These are phyloP conservation scores for Pherbina coryleti DNA, from an alignment of 2,888 invertebrate species.

Conservation along the genomic window DNA sequence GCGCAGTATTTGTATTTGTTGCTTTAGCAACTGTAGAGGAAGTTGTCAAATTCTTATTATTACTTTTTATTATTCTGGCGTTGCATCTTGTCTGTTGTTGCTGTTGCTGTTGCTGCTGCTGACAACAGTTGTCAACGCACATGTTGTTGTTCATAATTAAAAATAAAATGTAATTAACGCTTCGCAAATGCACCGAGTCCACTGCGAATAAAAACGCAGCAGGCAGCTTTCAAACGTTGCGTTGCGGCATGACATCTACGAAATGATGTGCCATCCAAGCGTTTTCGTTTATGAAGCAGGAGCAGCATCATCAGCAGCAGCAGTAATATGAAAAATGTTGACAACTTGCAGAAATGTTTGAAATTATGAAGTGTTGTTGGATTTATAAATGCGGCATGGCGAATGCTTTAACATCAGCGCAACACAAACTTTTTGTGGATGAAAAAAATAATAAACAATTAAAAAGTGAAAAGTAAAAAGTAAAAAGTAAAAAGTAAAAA, in stretches of 20 bases:
- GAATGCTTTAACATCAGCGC: constrained; percentile 34
- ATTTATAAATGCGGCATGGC: constrained; percentile 55
- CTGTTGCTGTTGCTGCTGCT: constrained; percentile 18
- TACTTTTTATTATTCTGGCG: neutral
- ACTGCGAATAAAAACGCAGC: constrained; percentile 10
- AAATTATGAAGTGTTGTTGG: constrained; percentile 56
- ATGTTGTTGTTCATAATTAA: constrained; percentile 46
- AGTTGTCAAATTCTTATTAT: neutral
- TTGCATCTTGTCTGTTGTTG: neutral
- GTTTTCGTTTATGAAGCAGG: neutral
- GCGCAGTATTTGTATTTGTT: neutral
- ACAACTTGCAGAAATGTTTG: constrained; percentile 33
- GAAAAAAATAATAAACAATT: neutral
- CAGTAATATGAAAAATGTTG: constrained; percentile 5
- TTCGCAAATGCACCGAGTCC: constrained; percentile 22
- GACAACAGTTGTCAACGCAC: constrained; percentile 48
- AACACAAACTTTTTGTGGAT: constrained; percentile 1
- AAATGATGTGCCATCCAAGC: neutral
- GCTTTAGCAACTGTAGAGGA: neutral
- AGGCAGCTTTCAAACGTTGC: neutral
- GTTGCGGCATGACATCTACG: neutral
- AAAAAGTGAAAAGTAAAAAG: neutral
- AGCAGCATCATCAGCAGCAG: neutral
- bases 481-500: no score
- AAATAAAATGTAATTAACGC: constrained; percentile 49